phyloP scores from a whole-genome alignment of 2,797 vertebrate species.

The Oryzias dopingdopingensis region DNA sequence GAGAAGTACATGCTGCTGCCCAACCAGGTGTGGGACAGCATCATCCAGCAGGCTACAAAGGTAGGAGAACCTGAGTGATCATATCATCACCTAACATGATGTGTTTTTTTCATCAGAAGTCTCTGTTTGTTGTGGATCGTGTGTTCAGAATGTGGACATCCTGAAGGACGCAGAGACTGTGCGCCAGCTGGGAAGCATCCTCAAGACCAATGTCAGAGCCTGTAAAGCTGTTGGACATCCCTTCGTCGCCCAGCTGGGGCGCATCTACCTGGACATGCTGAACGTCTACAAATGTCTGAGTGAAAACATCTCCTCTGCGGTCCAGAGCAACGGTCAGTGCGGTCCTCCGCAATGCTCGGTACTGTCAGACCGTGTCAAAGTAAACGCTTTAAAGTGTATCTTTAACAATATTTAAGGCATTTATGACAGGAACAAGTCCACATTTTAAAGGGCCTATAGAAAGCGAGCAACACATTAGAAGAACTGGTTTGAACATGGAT shows the following conservation, averaged over 20 bases:
- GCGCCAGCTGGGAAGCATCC: slow-evolving; percentile 96
- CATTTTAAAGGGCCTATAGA: no score
- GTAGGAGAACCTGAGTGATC: slow-evolving; percentile 65
- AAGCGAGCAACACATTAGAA: no score
- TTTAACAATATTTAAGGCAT: no score
- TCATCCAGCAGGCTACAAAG: slow-evolving; percentile 99
- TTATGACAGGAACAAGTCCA: no score
- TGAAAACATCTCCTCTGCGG: slow-evolving; percentile 98
- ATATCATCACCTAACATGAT: background rate
- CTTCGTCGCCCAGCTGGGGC: slow-evolving; percentile 96
- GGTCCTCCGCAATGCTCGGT: background rate
- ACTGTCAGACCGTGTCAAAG: no score
- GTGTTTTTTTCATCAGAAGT: background rate
- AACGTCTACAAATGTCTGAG: slow-evolving; percentile 99
- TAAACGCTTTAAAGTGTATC: no score
- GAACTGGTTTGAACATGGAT: no score
- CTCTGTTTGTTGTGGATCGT: background rate
- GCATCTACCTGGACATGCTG: slow-evolving; percentile 99
- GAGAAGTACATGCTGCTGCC: slow-evolving; percentile 99
- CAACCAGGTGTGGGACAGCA: slow-evolving; percentile 99
- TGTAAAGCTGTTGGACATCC: slow-evolving; percentile 98
- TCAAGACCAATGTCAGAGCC: slow-evolving; percentile 96
- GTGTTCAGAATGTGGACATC: slow-evolving; percentile 94
- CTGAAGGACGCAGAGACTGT: slow-evolving; percentile 98
- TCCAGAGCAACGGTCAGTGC: slow-evolving; percentile 91